Percentiles rank a stretch among this genome's conserved stretches.
Evolutionary conservation across 2,888 invertebrate species (phyloP).

Genomic region (Plutella xylostella): DNA sequence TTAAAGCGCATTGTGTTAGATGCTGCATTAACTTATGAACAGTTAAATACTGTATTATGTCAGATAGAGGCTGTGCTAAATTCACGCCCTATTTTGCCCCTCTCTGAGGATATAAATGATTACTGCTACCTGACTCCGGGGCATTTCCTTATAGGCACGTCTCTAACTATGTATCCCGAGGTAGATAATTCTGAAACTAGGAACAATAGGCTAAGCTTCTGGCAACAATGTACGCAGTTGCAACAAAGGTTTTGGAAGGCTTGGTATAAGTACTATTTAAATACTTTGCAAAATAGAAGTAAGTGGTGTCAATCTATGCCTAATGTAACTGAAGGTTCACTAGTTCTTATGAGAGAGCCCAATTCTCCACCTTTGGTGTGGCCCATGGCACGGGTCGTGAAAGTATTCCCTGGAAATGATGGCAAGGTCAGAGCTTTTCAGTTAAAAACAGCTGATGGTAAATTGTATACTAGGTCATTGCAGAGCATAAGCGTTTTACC

Average conservation of each 20-base stretch:
- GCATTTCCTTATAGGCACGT: conserved; percentile 24
- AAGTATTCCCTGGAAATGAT: conserved; percentile 13
- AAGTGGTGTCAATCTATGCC: conserved; percentile 10
- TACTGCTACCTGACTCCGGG: conserved; percentile 23
- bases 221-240: conserved; percentile 8
- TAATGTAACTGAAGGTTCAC: conserved; percentile 11
- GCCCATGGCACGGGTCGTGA: conserved; percentile 13
- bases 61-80: conserved; percentile 22
- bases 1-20: conserved; percentile 17
- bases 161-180: conserved; percentile 12
- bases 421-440: conserved; percentile 9
- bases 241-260: conserved; percentile 13
- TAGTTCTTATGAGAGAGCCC: conserved; percentile 11
- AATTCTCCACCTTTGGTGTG: conserved; percentile 10
- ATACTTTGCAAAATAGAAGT: conserved; percentile 8
- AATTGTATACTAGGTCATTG: conserved; percentile 6
- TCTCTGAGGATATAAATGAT: conserved; percentile 20
- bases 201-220: conserved; percentile 9
- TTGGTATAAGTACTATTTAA: conserved; percentile 12
- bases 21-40: conserved; percentile 18
- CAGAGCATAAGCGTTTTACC: conserved; percentile 1
- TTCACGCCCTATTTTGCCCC: conserved; percentile 20
- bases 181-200: conserved; percentile 6
- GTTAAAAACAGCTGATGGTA: conserved; percentile 6
- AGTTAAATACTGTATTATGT: conserved; percentile 18